These are phyloP conservation scores for Leucosticte australis DNA, from an alignment of 2,113 vertebrate genomes.

Conservation along the genomic window DNA sequence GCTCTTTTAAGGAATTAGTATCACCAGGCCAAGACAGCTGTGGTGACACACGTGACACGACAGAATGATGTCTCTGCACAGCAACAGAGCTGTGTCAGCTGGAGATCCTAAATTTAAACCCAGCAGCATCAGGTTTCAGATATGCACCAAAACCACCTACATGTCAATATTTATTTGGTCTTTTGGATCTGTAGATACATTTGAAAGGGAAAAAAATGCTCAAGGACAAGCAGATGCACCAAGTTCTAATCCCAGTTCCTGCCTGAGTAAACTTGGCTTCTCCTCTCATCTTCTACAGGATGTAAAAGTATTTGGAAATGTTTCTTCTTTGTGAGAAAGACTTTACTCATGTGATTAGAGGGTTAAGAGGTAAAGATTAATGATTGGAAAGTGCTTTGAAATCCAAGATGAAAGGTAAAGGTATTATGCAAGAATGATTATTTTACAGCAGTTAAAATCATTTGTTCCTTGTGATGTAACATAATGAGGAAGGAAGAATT, in stretches of 20 bases:
- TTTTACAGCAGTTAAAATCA: conserved; percentile 1
- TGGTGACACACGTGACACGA: neutral
- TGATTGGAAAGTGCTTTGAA: conserved; percentile 30
- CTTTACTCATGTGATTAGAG: conserved; percentile 40
- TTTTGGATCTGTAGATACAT: neutral
- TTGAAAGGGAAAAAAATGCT: neutral
- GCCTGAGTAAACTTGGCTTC: neutral
- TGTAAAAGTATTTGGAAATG: neutral
- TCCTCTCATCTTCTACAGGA: neutral
- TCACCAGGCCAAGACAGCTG: neutral
- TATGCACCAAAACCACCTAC: neutral
- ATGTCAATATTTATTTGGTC: neutral
- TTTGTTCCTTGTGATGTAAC: neutral
- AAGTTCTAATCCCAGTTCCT: neutral
- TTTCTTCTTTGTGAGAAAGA: neutral
- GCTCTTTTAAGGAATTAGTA: neutral
- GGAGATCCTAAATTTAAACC: neutral
- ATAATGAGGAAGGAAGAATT: neutral
- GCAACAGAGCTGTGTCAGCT: neutral
- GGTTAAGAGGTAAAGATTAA: conserved; percentile 18
- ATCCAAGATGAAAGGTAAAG: conserved; percentile 42
- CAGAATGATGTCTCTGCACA: neutral
- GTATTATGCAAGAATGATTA: neutral
- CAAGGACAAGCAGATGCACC: neutral
- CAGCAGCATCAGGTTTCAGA: neutral